Conservation (phyloP, 2,113 vertebrate species). For the Rhinogobius similis region DNA sequence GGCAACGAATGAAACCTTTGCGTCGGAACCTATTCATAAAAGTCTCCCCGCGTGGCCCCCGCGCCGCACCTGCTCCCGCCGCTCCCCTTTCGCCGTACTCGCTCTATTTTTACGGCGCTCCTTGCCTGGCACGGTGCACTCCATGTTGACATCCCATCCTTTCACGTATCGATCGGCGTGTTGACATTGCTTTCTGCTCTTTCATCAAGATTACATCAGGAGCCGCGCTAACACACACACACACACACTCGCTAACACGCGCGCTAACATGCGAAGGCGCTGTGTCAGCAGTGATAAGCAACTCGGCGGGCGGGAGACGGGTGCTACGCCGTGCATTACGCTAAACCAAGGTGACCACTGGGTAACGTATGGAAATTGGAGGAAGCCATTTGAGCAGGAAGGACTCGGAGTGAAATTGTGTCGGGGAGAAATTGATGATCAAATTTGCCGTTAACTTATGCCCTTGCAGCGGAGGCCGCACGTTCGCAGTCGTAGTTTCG, state of each 20-base stretch:
- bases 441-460: not conserved
- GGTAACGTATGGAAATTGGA: slow-evolving; percentile 6
- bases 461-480: not conserved
- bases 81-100: not conserved
- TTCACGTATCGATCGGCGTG: slow-evolving; percentile 39
- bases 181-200: slow-evolving; percentile 41
- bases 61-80: not conserved
- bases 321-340: not conserved
- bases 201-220: slow-evolving; percentile 58
- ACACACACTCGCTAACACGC: not conserved
- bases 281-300: slow-evolving; percentile 12
- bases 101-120: not conserved
- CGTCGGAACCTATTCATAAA: not conserved
- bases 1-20: not conserved
- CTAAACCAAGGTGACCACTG: not conserved
- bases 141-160: slow-evolving; percentile 12
- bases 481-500: not conserved
- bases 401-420: not conserved
- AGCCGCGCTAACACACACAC: slow-evolving; percentile 14
- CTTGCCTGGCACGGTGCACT: not conserved
- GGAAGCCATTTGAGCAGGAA: not conserved
- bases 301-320: not conserved
- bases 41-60: not conserved
- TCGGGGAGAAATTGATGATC: not conserved
- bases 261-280: not conserved